Base-by-base conservation (phyloP, 2,113 vertebrate genomes). In the Xiphias gladius region DNA sequence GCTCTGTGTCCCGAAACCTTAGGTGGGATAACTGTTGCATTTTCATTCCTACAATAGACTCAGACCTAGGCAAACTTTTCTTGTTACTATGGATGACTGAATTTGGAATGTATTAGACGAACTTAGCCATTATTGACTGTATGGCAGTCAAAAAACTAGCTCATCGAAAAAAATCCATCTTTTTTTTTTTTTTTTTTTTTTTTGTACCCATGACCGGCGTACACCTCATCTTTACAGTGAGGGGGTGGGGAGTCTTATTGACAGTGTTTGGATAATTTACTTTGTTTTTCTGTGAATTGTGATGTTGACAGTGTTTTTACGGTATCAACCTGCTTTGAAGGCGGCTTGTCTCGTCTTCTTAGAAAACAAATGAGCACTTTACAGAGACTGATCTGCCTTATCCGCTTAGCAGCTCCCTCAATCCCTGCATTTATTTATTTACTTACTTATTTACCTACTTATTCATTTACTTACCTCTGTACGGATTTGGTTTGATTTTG, bases 311-410 rank as follows among this genome's bases (percentile, higher is more conserved):
- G 91, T 79, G 82, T 88, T 88, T 90, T 89, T 83, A 85, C 85
- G 89, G 86, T 76, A 86, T 92, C 81, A 82, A 82, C 82, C 50
- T 69, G 71, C 87, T 94, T 93, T 93, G 92, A 94, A 94, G 91
- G 86, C 87, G 64, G 78, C 87, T 87, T 91, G 89, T 93, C 91
- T 93, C 83, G 83, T 92, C 92, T 91, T 93, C 86, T 93, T 90
- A 88, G 93, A 92, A 95, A 94, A 94, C 94, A 95, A 95, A 92
- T 91, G 91, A 94, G 92, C 88, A 88, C 87, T 94, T 95, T 94
- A 92, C 88, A 89, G 89, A 90, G 92, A 90, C 92, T 94, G 94
- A 95, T 94, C 94, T 93, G 88, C 91, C 79, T 95, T 90, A 93
- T 94, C 92, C 92, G 72, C 93, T 91, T 90, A 94, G 93, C 90